phyloP scores from a whole-genome alignment of 1,140 invertebrate genomes.

The Drosophila obscura region DNA sequence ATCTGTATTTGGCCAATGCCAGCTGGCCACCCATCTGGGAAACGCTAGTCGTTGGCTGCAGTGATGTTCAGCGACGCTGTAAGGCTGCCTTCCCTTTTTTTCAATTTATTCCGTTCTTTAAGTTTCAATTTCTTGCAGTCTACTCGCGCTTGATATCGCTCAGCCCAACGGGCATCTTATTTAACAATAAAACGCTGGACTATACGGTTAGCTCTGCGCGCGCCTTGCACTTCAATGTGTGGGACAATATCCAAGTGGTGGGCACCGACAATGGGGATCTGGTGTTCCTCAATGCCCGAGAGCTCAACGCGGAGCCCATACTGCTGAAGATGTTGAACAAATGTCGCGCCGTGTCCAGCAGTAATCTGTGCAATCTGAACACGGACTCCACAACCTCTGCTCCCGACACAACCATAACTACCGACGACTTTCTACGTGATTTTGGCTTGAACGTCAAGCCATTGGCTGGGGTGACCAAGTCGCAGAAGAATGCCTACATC shows the following conservation, averaged over 20 bases:
- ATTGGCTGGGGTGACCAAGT: conserved; percentile 5
- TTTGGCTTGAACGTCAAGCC: conserved; percentile 66
- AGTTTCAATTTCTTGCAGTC: conserved; percentile 15
- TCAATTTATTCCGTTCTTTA: background rate
- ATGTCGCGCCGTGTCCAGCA: conserved; percentile 17
- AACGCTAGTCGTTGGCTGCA: conserved; percentile 33
- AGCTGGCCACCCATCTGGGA: conserved; percentile 73
- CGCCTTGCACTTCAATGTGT: conserved; percentile 52
- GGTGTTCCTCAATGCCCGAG: conserved; percentile 39
- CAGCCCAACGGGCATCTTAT: conserved; percentile 48
- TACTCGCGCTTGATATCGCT: conserved; percentile 41
- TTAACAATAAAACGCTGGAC: conserved; percentile 47
- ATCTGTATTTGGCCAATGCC: conserved; percentile 35
- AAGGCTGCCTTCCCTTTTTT: conserved; percentile 15
- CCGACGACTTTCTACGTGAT: conserved; percentile 46
- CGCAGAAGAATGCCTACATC: conserved; percentile 17
- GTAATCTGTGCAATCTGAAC: conserved; percentile 40
- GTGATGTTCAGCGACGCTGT: conserved; percentile 33
- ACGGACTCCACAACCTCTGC: background rate
- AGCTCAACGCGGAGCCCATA: conserved; percentile 40
- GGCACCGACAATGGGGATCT: conserved; percentile 68
- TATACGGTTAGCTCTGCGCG: conserved; percentile 31
- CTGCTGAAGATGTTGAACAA: conserved; percentile 13
- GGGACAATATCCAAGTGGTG: conserved; percentile 29
- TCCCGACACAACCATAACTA: background rate